Percentiles rank a stretch among this genome's conserved stretches.
Conservation (phyloP, 1,140 invertebrate species). For the Vanessa tameamea region DNA sequence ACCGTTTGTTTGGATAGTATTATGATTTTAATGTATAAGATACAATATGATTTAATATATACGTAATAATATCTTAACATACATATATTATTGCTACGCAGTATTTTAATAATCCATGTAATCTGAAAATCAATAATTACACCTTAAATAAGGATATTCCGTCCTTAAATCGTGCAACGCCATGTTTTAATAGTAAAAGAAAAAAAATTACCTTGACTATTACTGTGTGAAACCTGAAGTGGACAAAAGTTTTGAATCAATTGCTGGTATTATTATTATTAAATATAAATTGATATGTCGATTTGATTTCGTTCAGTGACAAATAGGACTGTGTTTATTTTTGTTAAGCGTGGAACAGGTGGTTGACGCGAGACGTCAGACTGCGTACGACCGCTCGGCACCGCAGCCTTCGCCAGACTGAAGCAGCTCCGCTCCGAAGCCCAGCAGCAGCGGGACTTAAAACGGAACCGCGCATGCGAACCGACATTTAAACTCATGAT, state of each 20-base stretch:
- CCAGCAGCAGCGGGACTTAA: slow-evolving; percentile 11
- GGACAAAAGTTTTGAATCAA: not conserved
- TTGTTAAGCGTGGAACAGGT: slow-evolving; percentile 32
- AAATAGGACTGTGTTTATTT: slow-evolving; percentile 26
- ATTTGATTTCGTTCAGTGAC: not conserved
- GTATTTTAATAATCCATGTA: not conserved
- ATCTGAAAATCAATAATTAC: not conserved
- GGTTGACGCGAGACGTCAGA: slow-evolving; percentile 15
- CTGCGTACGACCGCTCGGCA: slow-evolving; percentile 6
- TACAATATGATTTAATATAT: no score
- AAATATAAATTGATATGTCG: not conserved
- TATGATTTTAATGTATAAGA: no score
- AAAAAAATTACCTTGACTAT: slow-evolving; percentile 18
- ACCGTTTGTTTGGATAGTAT: no score
- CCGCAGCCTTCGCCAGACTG: slow-evolving; percentile 16
- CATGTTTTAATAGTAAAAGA: slow-evolving; percentile 18
- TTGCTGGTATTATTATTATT: not conserved
- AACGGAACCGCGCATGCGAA: slow-evolving; percentile 32
- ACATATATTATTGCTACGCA: no score
- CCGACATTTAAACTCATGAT: not conserved
- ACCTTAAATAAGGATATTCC: not conserved
- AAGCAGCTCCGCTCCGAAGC: not conserved
- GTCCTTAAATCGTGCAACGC: not conserved
- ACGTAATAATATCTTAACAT: no score
- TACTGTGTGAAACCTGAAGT: not conserved